phyloP scores from a whole-genome alignment of 1,140 invertebrate species.

The Brachionus manjavacas region DNA sequence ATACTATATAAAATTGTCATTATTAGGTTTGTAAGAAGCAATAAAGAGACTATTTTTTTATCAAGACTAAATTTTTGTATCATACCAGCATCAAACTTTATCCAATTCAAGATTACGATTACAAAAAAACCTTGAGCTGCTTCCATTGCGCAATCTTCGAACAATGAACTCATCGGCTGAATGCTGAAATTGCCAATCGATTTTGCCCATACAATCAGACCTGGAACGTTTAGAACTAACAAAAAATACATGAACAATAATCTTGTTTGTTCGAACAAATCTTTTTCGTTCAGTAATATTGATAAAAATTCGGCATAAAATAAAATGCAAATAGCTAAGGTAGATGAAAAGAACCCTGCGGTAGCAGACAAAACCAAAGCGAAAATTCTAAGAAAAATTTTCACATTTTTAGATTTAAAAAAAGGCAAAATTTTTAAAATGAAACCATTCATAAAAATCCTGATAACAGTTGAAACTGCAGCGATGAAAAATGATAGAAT shows the following conservation, averaged over 20 bases:
- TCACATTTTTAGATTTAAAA: neutral
- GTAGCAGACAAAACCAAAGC: neutral
- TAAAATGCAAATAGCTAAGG: neutral
- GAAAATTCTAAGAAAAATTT: neutral
- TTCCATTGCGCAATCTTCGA: neutral
- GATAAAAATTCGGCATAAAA: conserved; percentile 20
- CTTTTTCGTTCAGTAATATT: neutral
- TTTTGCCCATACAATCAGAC: conserved; percentile 29
- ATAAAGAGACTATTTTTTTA: neutral
- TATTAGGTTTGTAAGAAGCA: neutral
- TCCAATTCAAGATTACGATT: neutral
- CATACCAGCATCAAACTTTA: neutral
- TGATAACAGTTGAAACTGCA: neutral
- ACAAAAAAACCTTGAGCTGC: neutral
- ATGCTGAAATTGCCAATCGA: neutral
- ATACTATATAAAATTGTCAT: neutral
- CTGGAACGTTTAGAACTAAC: conserved; percentile 4
- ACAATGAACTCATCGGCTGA: neutral
- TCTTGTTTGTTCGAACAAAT: neutral
- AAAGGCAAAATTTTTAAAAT: neutral
- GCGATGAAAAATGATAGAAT: conserved; percentile 1
- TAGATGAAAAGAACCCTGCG: neutral
- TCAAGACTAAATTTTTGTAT: neutral
- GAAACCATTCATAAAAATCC: neutral
- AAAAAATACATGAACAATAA: conserved; percentile 31